Evolutionary conservation across 2,113 vertebrate genomes (phyloP).

Genomic region (Echinops telfairi): DNA sequence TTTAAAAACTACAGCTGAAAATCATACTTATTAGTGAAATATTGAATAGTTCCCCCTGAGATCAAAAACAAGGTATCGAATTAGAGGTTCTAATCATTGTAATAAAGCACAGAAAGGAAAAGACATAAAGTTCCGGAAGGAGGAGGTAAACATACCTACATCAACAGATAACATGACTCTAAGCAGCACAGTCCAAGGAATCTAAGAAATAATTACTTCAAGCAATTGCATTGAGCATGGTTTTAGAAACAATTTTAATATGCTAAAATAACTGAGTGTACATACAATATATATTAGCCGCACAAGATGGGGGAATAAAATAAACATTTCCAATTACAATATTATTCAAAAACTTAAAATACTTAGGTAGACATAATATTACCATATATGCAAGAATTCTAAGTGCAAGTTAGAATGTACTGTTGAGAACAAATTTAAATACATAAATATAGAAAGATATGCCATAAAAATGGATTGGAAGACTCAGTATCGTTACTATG

Average conservation of each 20-base stretch:
- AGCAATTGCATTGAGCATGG: neutral
- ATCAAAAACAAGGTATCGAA: neutral
- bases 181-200: neutral
- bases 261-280: neutral
- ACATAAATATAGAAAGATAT: neutral
- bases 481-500: neutral
- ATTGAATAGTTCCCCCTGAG: no score
- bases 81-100: neutral
- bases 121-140: neutral
- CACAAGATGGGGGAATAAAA: neutral
- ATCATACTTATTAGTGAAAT: neutral
- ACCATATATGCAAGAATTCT: neutral
- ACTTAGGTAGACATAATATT: neutral
- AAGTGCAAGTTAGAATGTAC: neutral
- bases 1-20: neutral
- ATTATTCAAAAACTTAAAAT: neutral
- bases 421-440: neutral
- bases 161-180: neutral
- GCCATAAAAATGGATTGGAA: neutral
- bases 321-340: neutral
- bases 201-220: neutral
- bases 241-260: neutral
- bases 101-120: neutral
- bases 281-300: neutral
- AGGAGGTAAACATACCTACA: neutral